Evolutionary conservation across 2,888 invertebrate species (phyloP).

Genomic region (Brachyopa scutellaris): DNA sequence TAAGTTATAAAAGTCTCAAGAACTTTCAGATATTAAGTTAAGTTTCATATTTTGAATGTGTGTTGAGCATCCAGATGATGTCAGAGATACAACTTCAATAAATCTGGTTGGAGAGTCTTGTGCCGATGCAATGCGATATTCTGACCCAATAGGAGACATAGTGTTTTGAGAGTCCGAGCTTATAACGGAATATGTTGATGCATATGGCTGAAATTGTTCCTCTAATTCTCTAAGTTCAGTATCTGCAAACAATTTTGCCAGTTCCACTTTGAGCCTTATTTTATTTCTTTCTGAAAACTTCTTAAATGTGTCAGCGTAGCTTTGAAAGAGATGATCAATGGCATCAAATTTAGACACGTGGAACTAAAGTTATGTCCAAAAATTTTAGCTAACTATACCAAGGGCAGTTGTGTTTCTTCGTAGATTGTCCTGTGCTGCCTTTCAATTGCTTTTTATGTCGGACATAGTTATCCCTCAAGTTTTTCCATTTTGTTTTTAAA

Average conservation of each 20-base stretch:
- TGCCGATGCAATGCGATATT: not conserved
- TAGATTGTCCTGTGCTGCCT: not conserved
- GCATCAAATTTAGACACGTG: not conserved
- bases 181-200: not conserved
- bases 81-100: not conserved
- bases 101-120: not conserved
- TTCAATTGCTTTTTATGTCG: not conserved
- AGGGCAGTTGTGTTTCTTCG: not conserved
- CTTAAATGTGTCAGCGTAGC: slow-evolving; percentile 20
- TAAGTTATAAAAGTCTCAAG: not conserved
- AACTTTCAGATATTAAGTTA: not conserved
- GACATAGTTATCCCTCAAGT: slow-evolving; percentile 13
- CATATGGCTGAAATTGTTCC: not conserved
- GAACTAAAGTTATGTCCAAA: not conserved
- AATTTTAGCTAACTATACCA: slow-evolving; percentile 7
- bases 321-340: slow-evolving; percentile 18
- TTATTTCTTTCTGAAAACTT: slow-evolving; percentile 22
- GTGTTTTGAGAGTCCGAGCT: not conserved
- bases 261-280: not conserved
- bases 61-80: too few relatives aligned
- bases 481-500: slow-evolving; percentile 8
- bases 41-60: not conserved
- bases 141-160: not conserved
- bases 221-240: not conserved
- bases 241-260: not conserved